Evolutionary conservation across 2,113 vertebrate genomes (phyloP), one percentile per base, ranked within the genome.

Genomic region (Datnioides undecimradiatus): DNA sequence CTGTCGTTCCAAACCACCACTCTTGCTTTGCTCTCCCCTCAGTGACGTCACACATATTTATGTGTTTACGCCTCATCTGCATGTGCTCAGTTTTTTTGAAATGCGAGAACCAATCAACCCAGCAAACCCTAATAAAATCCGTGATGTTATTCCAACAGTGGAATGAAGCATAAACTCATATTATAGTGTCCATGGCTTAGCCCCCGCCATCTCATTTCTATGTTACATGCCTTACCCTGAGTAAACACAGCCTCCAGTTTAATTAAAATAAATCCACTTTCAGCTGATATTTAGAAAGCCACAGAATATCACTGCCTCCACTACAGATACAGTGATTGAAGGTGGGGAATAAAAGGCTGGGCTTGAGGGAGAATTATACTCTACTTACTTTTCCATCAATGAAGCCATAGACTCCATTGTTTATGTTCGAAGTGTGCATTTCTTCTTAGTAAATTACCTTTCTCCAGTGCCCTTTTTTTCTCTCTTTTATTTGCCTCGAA

Each of bases 221-320:
- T 87, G 77, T 89, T 84, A 83, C 80, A 55, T 70, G 82, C 68
- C 76, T 76, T 69, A 80, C 82, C 86, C 87, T 90, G 86, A 87
- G 90, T 91, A 90, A 94, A 94, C 91, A 92, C 80, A 66, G 58
- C 67, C 79, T 46, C 63, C 71, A 68, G 90, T 94, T 94, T 94
- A 95, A 95, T 95, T 94, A 94, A 93, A 68, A 87, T 82, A 87
- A 86, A 91, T 87, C 84, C 85, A 81, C 90, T 85, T 88, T 87
- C 74, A 81, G 86, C 87, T 92, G 84, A 94, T 91, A 89, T 92
- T 91, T 88, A 86, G 73, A 86, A 84, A 93, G 64, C 68, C 16
- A 45, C 80, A 58, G 71, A 86, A 80, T 86, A 85, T 77, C 65
- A 14, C 68, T 67, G 68, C 68, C 80, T 80, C 73, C 38, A 55